A percentile compares a stretch with the other conserved stretches of the same genome.
Conservation (phyloP, 2,113 vertebrate genomes). For the Dermatemys mawii region DNA sequence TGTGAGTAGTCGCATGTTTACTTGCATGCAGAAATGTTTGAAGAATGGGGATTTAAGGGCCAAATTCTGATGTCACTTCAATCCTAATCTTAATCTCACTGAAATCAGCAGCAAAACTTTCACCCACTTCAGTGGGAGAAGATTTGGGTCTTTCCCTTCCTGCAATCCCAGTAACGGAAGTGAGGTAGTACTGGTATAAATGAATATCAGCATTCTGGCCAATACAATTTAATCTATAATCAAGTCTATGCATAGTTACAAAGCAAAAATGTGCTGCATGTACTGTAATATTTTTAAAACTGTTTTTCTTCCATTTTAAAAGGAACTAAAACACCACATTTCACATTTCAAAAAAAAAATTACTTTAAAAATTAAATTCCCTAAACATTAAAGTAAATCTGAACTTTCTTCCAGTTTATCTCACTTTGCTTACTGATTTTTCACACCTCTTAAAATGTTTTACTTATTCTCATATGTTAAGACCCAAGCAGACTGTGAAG, state of each 20-base stretch:
- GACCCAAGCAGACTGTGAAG: no score
- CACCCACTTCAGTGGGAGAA: background rate
- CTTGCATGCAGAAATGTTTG: background rate
- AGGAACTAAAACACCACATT: background rate
- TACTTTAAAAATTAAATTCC: background rate
- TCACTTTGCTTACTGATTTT: background rate
- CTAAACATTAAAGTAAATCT: background rate
- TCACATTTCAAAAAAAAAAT: background rate
- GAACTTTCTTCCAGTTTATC: background rate
- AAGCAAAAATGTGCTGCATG: rapidly evolving
- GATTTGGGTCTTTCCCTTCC: background rate
- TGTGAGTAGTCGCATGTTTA: background rate
- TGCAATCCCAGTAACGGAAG: background rate
- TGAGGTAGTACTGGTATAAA: background rate
- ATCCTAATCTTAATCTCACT: background rate
- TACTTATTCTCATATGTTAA: background rate
- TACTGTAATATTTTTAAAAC: background rate
- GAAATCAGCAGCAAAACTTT: background rate
- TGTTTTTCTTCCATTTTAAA: background rate
- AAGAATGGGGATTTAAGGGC: background rate
- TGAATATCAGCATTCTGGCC: background rate
- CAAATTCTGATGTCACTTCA: background rate
- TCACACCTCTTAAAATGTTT: background rate
- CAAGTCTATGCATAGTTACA: background rate
- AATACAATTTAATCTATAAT: background rate